Percentiles rank a stretch among this genome's conserved stretches.
Evolutionary conservation across 2,888 invertebrate species (phyloP).

Genomic region (Synanthedon myopaeformis): DNA sequence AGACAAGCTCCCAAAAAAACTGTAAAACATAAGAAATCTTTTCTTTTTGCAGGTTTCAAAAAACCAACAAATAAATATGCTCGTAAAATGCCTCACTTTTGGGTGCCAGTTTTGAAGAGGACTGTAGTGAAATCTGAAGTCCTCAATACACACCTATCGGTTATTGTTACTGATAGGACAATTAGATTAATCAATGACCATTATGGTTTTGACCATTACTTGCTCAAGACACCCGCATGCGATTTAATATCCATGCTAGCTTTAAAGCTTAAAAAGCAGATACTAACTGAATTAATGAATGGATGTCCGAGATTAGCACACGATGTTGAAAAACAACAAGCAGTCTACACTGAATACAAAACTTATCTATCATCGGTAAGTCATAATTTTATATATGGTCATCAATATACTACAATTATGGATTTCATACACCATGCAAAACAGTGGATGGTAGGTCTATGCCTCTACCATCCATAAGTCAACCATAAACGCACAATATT

Average conservation of each 20-base stretch:
- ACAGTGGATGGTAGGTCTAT: too few species aligned
- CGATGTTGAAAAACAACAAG: conserved; percentile 75
- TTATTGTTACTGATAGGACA: conserved; percentile 87
- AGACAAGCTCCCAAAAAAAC: too few species aligned
- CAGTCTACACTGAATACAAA: conserved; percentile 82
- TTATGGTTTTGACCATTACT: conserved; percentile 94
- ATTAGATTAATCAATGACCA: conserved; percentile 87
- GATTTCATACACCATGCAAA: too few species aligned
- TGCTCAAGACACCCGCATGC: conserved; percentile 92
- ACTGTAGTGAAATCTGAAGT: conserved; percentile 92
- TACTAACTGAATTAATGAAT: conserved; percentile 78
- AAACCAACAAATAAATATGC: conserved; percentile 50
- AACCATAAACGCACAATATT: too few species aligned
- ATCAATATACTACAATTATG: too few species aligned
- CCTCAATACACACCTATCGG: conserved; percentile 84
- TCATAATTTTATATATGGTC: conserved; percentile 11
- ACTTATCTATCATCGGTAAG: conserved; percentile 86
- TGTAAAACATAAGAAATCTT: background rate
- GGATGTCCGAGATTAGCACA: conserved; percentile 76
- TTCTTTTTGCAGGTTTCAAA: conserved; percentile 69
- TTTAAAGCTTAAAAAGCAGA: conserved; percentile 85
- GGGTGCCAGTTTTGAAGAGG: conserved; percentile 85
- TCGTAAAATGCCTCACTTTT: conserved; percentile 84
- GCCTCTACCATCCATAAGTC: too few species aligned
- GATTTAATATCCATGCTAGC: conserved; percentile 90